Evolutionary conservation across 2,797 vertebrate genomes (phyloP), one percentile per base, ranked within the genome.

Genomic region (Hippopotamyrus pictus): DNA sequence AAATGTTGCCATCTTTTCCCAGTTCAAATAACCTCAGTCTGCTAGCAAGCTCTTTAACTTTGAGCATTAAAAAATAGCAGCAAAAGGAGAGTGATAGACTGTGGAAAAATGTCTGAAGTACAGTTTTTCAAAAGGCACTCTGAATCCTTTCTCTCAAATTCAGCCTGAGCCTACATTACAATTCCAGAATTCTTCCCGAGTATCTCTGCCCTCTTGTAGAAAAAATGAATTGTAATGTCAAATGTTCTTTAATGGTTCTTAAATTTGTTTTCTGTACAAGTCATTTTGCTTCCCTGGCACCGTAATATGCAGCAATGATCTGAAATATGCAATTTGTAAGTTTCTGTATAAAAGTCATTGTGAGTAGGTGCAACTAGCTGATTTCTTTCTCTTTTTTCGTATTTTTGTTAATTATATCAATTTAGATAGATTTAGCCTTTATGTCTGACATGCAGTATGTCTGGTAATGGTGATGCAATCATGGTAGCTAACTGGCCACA

Each of bases 81-180:
- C 46, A 54, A 53, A 53, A 54, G 73, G 50, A 29, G 12, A 46
- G 46, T 54, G 50, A 73, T 48, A 89, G 57, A 89, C n/a, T n/a
- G 9, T 46, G 46, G 29, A 17, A 86, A 50, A 86, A 89, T 29
- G 50, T 65, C 25, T 89, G 83, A 86, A 48, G 29, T 59, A 37
- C 54, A 85, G 54, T 44, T 88, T 89, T 89, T 89, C 83, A 69
- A 33, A 62, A 69, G 57, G 46, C 46, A 73, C 57, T 25, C 88
- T 7, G 25, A 86, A 89, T 65, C 46, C 19, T 86, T 65, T 57
- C 57, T 22, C 25, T 57, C 54, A 65, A 25, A 84, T 29, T 89
- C 79, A 76, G 83, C 37, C 54, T 62, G 54, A 46, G 19, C 57
- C 54, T 33, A 62, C 19, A 69, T 57, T 76, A 44, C 84, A 25